Conservation (phyloP, 2,797 vertebrate species). For the Hephaestus fuliginosus region DNA sequence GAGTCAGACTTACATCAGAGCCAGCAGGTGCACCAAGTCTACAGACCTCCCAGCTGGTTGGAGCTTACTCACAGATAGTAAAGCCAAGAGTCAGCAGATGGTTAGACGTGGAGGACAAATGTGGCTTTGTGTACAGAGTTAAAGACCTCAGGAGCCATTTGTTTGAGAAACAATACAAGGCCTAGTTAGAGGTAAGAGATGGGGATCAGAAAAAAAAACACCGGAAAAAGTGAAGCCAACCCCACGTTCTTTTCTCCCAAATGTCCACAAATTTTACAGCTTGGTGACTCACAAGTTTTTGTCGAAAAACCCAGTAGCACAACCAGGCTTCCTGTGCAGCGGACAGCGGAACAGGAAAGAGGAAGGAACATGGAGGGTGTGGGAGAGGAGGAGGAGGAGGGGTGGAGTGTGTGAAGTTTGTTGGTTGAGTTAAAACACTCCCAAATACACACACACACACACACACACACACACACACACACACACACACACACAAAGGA, state of each 20-base stretch:
- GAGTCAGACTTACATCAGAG: slow-evolving; percentile 54
- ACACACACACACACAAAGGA: slow-evolving; percentile 16
- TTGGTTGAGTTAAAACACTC: slow-evolving; percentile 11
- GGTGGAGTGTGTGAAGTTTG: slow-evolving; percentile 22
- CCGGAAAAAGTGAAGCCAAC: background rate
- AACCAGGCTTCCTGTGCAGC: slow-evolving; percentile 76
- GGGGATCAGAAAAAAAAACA: slow-evolving; percentile 36
- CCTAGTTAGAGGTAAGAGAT: slow-evolving; percentile 45
- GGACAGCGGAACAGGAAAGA: slow-evolving; percentile 82
- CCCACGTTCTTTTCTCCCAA: slow-evolving; percentile 36
- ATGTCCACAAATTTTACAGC: slow-evolving; percentile 48
- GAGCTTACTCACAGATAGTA: slow-evolving; percentile 64
- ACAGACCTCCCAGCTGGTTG: slow-evolving; percentile 59
- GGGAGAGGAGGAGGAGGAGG: slow-evolving; percentile 49
- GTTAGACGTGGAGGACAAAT: slow-evolving; percentile 71
- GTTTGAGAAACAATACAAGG: slow-evolving; percentile 72
- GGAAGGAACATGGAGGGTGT: slow-evolving; percentile 81
- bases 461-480: slow-evolving; percentile 7
- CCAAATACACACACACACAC: background rate
- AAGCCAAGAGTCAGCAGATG: slow-evolving; percentile 79
- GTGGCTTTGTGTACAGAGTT: slow-evolving; percentile 69
- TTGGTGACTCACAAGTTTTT: slow-evolving; percentile 68
- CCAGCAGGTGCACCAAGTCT: slow-evolving; percentile 72
- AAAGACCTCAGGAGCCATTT: slow-evolving; percentile 68
- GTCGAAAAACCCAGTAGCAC: slow-evolving; percentile 56